These are phyloP conservation scores for Lacanobia oleracea DNA, from an alignment of 2,888 invertebrate genomes.

Conservation along the genomic window DNA sequence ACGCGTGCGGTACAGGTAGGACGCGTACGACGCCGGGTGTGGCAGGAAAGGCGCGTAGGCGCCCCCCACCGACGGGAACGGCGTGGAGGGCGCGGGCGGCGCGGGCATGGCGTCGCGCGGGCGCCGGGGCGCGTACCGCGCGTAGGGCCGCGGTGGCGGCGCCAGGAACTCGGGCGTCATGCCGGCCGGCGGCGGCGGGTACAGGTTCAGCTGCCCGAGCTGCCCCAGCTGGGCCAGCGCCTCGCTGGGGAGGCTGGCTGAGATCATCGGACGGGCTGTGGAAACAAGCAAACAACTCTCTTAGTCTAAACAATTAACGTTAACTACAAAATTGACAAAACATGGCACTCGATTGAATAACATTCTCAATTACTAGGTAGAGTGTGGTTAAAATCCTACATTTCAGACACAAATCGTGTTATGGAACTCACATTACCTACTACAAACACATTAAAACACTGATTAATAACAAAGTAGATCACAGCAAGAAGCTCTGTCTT, in stretches of 20 bases:
- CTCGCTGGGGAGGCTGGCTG: slow-evolving; percentile 92
- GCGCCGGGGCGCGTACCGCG: slow-evolving; percentile 87
- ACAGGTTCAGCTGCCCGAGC: slow-evolving; percentile 91
- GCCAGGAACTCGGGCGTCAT: slow-evolving; percentile 92
- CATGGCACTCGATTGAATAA: slow-evolving; percentile 18
- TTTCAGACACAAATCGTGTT: slow-evolving; percentile 11
- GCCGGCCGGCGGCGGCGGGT: slow-evolving; percentile 87
- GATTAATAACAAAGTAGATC: slow-evolving; percentile 54
- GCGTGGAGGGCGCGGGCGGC: slow-evolving; percentile 77
- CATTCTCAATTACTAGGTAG: slow-evolving; percentile 11
- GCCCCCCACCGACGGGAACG: slow-evolving; percentile 80
- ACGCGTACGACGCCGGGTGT: slow-evolving; percentile 84
- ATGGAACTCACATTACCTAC: slow-evolving; percentile 10
- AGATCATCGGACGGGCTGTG: slow-evolving; percentile 93
- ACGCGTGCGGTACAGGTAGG: slow-evolving; percentile 85
- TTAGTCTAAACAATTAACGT: slow-evolving; percentile 39
- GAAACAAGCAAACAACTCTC: slow-evolving; percentile 51
- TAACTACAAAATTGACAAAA: slow-evolving; percentile 8
- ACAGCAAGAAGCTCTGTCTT: slow-evolving; percentile 60
- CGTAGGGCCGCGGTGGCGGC: slow-evolving; percentile 92
- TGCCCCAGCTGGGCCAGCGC: slow-evolving; percentile 90
- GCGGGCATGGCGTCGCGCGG: slow-evolving; percentile 81
- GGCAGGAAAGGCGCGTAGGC: slow-evolving; percentile 86
- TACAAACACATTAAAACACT: slow-evolving; percentile 43
- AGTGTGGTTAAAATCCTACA: neutral